Conservation (phyloP, 2,113 vertebrate species). For the Oryzias javanicus region DNA sequence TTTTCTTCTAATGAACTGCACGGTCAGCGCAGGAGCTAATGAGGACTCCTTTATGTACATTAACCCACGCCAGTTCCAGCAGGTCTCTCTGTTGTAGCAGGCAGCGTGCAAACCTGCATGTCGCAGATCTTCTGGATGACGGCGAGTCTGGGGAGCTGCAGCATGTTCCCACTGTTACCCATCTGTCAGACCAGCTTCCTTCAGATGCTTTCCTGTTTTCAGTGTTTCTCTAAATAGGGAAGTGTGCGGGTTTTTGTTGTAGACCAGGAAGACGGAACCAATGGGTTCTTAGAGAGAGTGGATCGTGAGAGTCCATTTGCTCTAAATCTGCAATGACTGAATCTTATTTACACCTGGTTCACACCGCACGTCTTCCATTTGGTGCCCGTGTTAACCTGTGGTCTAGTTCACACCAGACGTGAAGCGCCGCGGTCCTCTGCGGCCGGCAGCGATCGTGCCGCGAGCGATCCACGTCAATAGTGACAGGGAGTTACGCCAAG, state of each 20-base stretch:
- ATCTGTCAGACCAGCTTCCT: constrained; percentile 60
- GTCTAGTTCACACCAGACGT: too few species aligned
- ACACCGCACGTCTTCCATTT: too few species aligned
- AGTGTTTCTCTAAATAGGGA: constrained; percentile 59
- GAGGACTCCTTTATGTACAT: constrained; percentile 25
- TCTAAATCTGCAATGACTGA: constrained; percentile 28
- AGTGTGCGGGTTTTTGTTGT: constrained; percentile 40
- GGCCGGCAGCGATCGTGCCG: too few species aligned
- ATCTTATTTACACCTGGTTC: background rate
- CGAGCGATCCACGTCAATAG: too few species aligned
- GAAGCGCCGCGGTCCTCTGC: too few species aligned
- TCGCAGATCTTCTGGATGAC: constrained; percentile 56
- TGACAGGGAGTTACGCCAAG: too few species aligned
- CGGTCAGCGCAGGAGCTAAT: constrained; percentile 17
- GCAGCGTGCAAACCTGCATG: constrained; percentile 51
- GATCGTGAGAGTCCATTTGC: constrained; percentile 59
- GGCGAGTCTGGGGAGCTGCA: constrained; percentile 59
- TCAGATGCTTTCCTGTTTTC: constrained; percentile 61
- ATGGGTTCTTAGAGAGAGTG: constrained; percentile 28
- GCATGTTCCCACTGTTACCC: constrained; percentile 65
- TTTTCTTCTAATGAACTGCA: constrained; percentile 30
- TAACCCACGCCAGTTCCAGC: constrained; percentile 14
- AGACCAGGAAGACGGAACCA: constrained; percentile 28
- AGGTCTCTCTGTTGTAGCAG: constrained; percentile 46
- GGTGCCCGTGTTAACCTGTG: too few species aligned